Base-by-base conservation (phyloP, 2,797 vertebrate genomes). In the Molossus molossus region DNA sequence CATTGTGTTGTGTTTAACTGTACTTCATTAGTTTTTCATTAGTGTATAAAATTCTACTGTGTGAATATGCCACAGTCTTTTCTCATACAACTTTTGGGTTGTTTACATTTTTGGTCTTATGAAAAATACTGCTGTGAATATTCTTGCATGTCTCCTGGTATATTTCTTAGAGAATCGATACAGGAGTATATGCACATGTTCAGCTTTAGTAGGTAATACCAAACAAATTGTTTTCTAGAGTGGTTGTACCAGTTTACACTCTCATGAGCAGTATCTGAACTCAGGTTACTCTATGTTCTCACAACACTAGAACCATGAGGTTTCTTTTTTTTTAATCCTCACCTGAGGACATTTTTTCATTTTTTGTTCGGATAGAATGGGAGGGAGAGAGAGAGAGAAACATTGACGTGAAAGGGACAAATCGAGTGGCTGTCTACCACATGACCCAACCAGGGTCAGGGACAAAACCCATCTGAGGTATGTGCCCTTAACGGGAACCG, bases 161-260 rank as follows among this genome's bases (percentile, higher is more conserved):
- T 90, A n/a, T 60, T 70, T 91, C 65, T 70, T 94, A 90, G 72
- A 82, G 45, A 94, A 83, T 64, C 53, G 50, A 77, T 83, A 40
- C 1, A 90, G 37, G 33, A 58, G 1, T 65, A 15, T 84, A 37
- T 70, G 69, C 20, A 83, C 4, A 12, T 55, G 20, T 72, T 92
- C 29, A 81, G 60, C 86, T 94, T 82, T 90, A 75, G 33, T 37
- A 92, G 62, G 83, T 81, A 80, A 76, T 90, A 79, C 21, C 29
- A 84, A 64, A 75, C 29, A 84, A 64, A 75, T 82, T 79, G 17
- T 92, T 94, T 96, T 86, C 79, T 23, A 95, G 72, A 70, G 80
- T 57, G 69, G 17, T 57, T 77, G 25, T 92, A 72, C 69, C 33
- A 40, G 18, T 88, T 94, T 92, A 82, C 2, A 67, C 12, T 64